Percentiles rank a stretch among this genome's conserved stretches.
These are phyloP conservation scores for Microplitis demolitor DNA, from an alignment of 1,140 invertebrate genomes.

Conservation along the genomic window DNA sequence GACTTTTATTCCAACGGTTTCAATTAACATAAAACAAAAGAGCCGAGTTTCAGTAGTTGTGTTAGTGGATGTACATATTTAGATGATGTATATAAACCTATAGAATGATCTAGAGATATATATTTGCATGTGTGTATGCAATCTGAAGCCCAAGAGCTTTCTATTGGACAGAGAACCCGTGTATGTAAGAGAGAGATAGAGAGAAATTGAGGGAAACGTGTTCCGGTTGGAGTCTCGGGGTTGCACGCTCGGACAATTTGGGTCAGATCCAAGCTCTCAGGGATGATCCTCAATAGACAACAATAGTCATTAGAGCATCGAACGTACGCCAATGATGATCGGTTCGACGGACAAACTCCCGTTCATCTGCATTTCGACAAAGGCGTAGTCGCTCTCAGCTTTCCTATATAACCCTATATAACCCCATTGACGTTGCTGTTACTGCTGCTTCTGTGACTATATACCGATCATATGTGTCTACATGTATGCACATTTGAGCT, in stretches of 20 bases:
- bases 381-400: conserved; percentile 17
- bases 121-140: background rate
- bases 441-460: background rate
- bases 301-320: conserved; percentile 48
- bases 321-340: conserved; percentile 37
- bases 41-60: background rate
- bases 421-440: background rate
- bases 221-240: background rate
- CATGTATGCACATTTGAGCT: background rate
- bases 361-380: conserved; percentile 29
- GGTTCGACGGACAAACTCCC: conserved; percentile 35
- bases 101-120: background rate
- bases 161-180: background rate
- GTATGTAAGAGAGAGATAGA: background rate
- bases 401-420: conserved; percentile 1
- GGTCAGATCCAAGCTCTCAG: conserved; percentile 34
- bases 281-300: conserved; percentile 41
- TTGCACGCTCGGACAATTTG: conserved; percentile 37
- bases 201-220: background rate
- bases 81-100: no score
- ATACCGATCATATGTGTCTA: background rate
- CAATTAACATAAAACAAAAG: conserved; percentile 1
- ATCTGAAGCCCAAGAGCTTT: background rate
- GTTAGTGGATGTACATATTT: background rate
- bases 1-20: background rate